Evolutionary conservation across 2,888 invertebrate species (phyloP), one percentile per base, ranked within the genome.

Genomic region (Eurytoma californica): DNA sequence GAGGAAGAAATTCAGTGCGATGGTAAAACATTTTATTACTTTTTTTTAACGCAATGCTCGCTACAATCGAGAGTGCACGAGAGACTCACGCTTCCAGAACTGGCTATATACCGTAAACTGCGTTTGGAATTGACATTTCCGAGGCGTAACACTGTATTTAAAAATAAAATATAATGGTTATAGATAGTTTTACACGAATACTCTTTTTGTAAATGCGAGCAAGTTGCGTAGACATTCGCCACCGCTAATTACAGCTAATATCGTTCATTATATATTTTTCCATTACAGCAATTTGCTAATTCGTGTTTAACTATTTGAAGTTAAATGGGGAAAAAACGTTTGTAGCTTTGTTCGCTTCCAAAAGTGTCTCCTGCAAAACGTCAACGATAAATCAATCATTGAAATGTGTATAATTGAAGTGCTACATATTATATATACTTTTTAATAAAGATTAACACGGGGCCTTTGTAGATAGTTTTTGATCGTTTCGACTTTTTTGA

Each of bases 391-490:
- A 73, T 51, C 51, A 72, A 49, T 24, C 60, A 61, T 70, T 66
- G 18, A 73, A 69, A 53, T 58, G 24, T 79, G 49, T 74, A 55
- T 73, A 61, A 51, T 47, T 14, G n/a, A 68, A 69, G 18, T 61
- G 49, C 47, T 63, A 63, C 61, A 69, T 76, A 68, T 74, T 66
- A 58, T 55, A 72, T 72, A 82, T 74, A 63, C 80, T 51, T 72
- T 68, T 75, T 78, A 69, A 72, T 61, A 83, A 82, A 83, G 83
- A 85, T 82, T 83, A 84, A 84, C 81, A 79, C 69, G 85, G 83
- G 86, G 85, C 85, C 86, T 87, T 85, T 88, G 86, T 87, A 87
- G 86, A 86, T 88, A 88, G 84, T 84, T 84, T 84, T 85, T 84
- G 82, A 85, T 84, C 80, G 82, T 77, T 82, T 79, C 75, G 80